A percentile compares a stretch with the other conserved stretches of the same genome.
phyloP scores from a whole-genome alignment of 2,113 vertebrate genomes.

The Bambusicola thoracicus region DNA sequence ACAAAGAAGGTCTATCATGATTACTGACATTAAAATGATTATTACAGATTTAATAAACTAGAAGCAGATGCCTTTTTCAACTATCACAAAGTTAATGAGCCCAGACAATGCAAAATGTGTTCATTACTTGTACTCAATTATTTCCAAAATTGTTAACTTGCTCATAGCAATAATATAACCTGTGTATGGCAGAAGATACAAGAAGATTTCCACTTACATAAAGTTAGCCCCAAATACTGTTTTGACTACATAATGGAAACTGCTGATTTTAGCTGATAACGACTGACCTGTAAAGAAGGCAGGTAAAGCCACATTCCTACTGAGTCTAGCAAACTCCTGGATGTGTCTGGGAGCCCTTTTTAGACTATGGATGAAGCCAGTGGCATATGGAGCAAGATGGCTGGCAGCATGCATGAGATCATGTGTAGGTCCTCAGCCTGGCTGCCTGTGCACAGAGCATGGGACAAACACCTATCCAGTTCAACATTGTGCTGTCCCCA shows the following conservation, averaged over 20 bases:
- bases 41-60: neutral
- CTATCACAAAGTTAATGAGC: neutral
- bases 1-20: rapidly evolving
- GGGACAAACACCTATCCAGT: neutral
- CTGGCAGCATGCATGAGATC: rapidly evolving
- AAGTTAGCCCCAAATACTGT: neutral
- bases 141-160: neutral
- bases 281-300: neutral
- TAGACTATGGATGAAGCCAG: neutral
- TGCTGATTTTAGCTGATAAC: neutral
- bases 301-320: neutral
- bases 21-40: neutral
- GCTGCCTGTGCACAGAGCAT: neutral
- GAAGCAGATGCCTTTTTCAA: neutral
- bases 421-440: rapidly evolving
- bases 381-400: rapidly evolving
- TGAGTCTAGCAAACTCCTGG: neutral
- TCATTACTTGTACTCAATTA: neutral
- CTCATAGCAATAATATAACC: neutral
- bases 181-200: neutral
- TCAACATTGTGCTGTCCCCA: neutral
- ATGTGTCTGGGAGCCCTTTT: neutral
- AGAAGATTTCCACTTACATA: neutral
- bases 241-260: neutral
- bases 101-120: neutral